A percentile compares a stretch with the other conserved stretches of the same genome.
These are phyloP conservation scores for Tursiops truncatus DNA, from an alignment of 2,113 vertebrate genomes.

Conservation along the genomic window DNA sequence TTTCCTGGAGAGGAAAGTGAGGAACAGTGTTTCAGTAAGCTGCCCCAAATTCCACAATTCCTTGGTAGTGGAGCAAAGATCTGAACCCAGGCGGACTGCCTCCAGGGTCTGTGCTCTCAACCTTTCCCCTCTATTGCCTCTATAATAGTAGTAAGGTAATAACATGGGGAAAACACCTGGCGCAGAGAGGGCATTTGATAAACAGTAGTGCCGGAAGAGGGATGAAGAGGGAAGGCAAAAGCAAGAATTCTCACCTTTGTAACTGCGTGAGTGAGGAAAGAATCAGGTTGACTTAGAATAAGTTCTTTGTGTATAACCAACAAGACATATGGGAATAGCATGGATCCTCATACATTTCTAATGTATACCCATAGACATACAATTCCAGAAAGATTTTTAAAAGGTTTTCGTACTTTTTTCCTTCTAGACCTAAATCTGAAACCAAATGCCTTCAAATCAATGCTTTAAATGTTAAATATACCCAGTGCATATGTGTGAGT, in stretches of 20 bases:
- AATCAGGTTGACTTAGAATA: neutral
- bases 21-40: neutral
- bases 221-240: neutral
- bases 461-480: neutral
- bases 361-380: neutral
- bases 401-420: neutral
- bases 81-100: neutral
- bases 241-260: neutral
- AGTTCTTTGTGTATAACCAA: neutral
- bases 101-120: neutral
- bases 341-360: neutral
- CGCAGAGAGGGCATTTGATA: neutral
- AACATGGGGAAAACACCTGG: neutral
- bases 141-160: neutral
- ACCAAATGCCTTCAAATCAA: neutral
- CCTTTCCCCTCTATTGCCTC: neutral
- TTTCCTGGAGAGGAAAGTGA: constrained; percentile 26
- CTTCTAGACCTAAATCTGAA: constrained; percentile 13
- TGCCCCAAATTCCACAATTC: neutral
- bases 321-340: neutral
- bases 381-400: neutral
- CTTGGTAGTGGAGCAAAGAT: neutral
- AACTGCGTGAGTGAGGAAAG: neutral
- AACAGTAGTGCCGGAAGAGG: neutral
- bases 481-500: neutral